Evolutionary conservation across 2,888 invertebrate genomes (phyloP).

Genomic region (Pristionchus entomophagus): DNA sequence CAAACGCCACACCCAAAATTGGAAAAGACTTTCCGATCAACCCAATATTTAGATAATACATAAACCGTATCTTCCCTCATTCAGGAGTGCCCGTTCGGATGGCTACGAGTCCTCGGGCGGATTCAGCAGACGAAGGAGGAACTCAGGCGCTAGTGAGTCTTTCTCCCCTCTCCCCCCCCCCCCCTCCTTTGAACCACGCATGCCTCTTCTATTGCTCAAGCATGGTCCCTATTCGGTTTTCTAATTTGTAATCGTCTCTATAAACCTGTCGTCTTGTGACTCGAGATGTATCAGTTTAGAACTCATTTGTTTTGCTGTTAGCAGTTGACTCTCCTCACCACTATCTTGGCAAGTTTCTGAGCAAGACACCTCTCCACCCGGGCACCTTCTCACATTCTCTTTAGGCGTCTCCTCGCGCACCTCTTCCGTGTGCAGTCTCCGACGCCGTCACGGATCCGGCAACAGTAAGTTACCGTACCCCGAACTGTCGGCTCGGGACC

Average conservation of each 20-base stretch:
- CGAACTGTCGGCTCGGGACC: no score
- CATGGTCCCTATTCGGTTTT: no score
- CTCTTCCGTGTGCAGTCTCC: conserved; percentile 41
- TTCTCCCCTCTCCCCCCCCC: not conserved
- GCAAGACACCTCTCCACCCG: not conserved
- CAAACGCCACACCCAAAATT: no score
- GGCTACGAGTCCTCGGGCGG: conserved; percentile 46
- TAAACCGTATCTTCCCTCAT: not conserved
- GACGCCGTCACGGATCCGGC: conserved; percentile 54
- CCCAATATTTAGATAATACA: no score
- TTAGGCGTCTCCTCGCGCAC: conserved; percentile 38
- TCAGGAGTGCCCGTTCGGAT: conserved; percentile 43
- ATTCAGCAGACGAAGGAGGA: not conserved
- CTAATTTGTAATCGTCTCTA: no score
- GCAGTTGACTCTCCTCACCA: not conserved
- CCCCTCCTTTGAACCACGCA: no score
- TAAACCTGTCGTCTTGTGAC: no score
- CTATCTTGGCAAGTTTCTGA: not conserved
- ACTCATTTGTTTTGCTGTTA: no score
- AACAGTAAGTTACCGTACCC: conserved; percentile 51
- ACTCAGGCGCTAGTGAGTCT: conserved; percentile 38
- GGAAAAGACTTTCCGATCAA: no score
- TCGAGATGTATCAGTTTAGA: no score
- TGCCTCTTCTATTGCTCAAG: no score
- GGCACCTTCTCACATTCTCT: not conserved